Conservation (phyloP, 2,797 vertebrate genomes). For the Sorex maritimensis region DNA sequence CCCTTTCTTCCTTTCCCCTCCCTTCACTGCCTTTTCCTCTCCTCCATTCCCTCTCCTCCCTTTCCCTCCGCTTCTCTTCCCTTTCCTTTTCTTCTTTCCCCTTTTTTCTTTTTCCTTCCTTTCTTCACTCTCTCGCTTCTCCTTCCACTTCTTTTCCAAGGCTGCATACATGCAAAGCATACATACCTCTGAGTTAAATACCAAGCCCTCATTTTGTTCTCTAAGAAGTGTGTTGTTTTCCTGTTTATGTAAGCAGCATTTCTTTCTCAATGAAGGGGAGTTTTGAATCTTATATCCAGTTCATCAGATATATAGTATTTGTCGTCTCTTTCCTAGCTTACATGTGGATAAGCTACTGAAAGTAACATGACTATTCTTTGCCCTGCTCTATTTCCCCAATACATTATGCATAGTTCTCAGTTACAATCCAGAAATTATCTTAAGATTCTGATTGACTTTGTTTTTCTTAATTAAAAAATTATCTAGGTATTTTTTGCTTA, state of each 20-base stretch:
- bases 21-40: too few relatives aligned
- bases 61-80: background rate
- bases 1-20: too few relatives aligned
- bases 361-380: constrained; percentile 8
- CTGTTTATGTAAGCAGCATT: background rate
- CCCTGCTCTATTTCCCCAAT: constrained; percentile 17
- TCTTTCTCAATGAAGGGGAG: background rate
- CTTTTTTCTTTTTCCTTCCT: background rate
- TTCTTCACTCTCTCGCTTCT: background rate
- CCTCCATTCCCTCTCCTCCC: too few relatives aligned
- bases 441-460: constrained; percentile 30
- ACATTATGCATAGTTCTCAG: background rate
- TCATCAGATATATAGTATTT: background rate
- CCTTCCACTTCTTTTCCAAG: too few relatives aligned
- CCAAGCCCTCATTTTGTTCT: constrained; percentile 28
- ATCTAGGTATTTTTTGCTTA: constrained; percentile 41
- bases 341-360: background rate
- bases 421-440: constrained; percentile 34
- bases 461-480: constrained; percentile 59
- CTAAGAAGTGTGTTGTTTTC: background rate
- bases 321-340: background rate
- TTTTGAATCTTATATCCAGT: background rate
- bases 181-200: too few relatives aligned
- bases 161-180: too few relatives aligned
- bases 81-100: too few relatives aligned